phyloP scores from a whole-genome alignment of 2,888 invertebrate species.

The Craniophora ligustri region DNA sequence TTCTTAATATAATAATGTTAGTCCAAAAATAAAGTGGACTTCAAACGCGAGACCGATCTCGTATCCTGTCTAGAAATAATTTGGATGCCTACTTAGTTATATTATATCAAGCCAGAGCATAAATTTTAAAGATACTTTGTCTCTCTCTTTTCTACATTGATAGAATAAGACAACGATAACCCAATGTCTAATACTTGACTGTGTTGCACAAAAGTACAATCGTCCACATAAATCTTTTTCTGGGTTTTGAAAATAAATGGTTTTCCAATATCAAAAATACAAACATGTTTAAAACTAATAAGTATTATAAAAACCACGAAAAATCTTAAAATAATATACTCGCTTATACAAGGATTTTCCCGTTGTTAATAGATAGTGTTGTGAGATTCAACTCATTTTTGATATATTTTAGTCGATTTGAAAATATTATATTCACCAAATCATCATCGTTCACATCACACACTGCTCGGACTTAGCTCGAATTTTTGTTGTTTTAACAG shows the following conservation, averaged over 20 bases:
- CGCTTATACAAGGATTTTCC: no score
- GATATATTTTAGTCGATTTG: not conserved
- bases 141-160: constrained; percentile 33
- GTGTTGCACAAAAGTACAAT: constrained; percentile 36
- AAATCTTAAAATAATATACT: no score
- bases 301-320: no score
- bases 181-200: constrained; percentile 30
- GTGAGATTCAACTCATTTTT: no score
- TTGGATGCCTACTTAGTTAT: constrained; percentile 40
- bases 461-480: no score
- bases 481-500: not conserved
- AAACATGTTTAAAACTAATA: no score
- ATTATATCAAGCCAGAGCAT: constrained; percentile 33
- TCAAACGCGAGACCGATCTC: constrained; percentile 38
- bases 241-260: no score
- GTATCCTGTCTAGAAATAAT: constrained; percentile 54
- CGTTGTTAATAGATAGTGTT: no score
- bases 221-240: constrained; percentile 13
- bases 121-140: constrained; percentile 38
- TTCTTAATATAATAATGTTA: constrained; percentile 30
- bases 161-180: constrained; percentile 41
- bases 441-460: no score
- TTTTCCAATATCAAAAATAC: no score
- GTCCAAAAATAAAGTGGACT: constrained; percentile 42
- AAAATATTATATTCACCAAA: not conserved